Evolutionary conservation across 92 coral and sea anemone genomes (phyloP), one percentile per base, ranked within the genome.

Genomic region (Diadumene lineata): DNA sequence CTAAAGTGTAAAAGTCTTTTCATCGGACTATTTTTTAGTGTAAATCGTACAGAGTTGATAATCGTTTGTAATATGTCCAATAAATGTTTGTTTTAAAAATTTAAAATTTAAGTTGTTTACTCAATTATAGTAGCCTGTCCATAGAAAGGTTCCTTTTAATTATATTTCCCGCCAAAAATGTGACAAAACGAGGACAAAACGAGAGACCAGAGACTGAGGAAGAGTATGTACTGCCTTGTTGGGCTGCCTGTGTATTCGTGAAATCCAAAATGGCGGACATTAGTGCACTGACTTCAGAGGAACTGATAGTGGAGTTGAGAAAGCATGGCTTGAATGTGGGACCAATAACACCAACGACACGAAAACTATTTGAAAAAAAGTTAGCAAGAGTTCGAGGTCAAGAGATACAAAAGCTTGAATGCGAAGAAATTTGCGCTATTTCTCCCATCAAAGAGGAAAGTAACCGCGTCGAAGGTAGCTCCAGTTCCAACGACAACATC

Each of bases 291-390:
- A 76, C 92, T 33, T 89, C 91, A 57, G 68, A 56, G n/a, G 96
- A 94, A 70, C 68, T 94, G 61, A 70, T 87, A 76, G 34, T 56
- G 27, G 93, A 89, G 84, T 76, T 92, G 44, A 81, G 79, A 68
- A 74, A 75, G 44, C 70, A 61, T 21, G 92, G 92, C 23, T 70
- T 94, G 16, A 87, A 73, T 11, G 55, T 68, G 50, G 91, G 91
- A 29, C 93, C 98, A 34, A 89, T 94, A 48, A 94, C 97, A 15
- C 71, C 82, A 56, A 94, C 89, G 17, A 94, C 98, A 23, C 82
- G 98, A 75, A 67, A 79, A 38, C 60, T 92, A 33, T 85, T 92
- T 66, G 97, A 94, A 57, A 80, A 79, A 34, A 92, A 60, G 71
- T 81, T 94, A 10, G 85, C 81, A 10, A 92, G 76, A 80, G 93